These are phyloP conservation scores for Agapetus fuscipes DNA, from an alignment of 2,888 invertebrate genomes.

Conservation along the genomic window DNA sequence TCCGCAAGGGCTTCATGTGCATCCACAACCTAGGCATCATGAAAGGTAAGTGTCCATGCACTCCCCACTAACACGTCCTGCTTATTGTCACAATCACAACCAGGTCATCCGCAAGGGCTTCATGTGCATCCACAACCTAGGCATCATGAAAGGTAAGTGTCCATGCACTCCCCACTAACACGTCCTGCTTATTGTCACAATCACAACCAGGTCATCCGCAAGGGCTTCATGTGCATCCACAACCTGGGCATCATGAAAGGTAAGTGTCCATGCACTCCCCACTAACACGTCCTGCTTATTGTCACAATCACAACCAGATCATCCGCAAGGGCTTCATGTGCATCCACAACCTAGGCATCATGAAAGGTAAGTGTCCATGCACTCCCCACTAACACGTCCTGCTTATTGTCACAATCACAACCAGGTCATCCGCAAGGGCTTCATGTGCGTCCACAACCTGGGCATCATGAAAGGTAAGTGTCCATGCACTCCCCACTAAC, in stretches of 20 bases:
- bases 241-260: conserved; percentile 99
- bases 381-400: too few species aligned
- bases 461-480: conserved; percentile 97
- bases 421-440: conserved; percentile 97
- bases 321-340: conserved; percentile 99
- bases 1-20: conserved; percentile 98
- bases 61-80: too few species aligned
- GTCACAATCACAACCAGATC: conserved; percentile 95
- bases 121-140: conserved; percentile 98
- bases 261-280: too few species aligned
- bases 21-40: conserved; percentile 99
- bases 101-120: conserved; percentile 98
- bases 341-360: conserved; percentile 97
- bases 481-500: too few species aligned
- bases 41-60: too few species aligned
- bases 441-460: conserved; percentile 98
- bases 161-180: too few species aligned
- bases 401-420: too few species aligned
- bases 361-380: conserved; percentile 96
- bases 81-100: too few species aligned
- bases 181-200: too few species aligned
- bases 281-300: too few species aligned
- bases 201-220: conserved; percentile 96
- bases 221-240: conserved; percentile 98
- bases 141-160: conserved; percentile 97